A percentile compares a stretch with the other conserved stretches of the same genome.
Evolutionary conservation across 2,888 invertebrate species (phyloP).

Genomic region (Chydorus sphaericus): DNA sequence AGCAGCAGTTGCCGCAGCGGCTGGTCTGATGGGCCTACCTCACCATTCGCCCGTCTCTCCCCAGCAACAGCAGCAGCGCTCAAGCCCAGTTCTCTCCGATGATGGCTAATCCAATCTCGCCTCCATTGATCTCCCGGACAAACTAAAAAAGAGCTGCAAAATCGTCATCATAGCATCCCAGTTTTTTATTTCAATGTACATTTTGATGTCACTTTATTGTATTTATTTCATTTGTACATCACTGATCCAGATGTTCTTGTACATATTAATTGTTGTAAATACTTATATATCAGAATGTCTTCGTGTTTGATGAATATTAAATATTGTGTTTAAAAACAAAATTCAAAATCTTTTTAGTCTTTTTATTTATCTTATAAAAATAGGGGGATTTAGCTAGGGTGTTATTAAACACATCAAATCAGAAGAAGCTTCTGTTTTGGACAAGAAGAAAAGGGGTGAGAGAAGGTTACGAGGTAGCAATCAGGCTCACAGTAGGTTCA

Average conservation of each 20-base stretch:
- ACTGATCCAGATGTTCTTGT: no score
- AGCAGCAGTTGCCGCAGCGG: background rate
- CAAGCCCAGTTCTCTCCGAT: background rate
- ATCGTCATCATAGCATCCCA: no score
- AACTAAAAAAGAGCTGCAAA: background rate
- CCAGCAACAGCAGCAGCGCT: background rate
- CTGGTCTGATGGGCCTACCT: background rate
- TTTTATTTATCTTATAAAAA: no score
- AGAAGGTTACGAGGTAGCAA: background rate
- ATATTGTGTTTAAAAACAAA: no score
- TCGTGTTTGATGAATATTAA: no score
- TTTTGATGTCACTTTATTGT: no score
- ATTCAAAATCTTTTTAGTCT: no score
- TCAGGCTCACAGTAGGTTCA: conserved; percentile 1
- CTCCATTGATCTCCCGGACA: conserved; percentile 3
- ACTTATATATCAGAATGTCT: no score
- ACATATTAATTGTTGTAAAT: no score
- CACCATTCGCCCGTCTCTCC: background rate
- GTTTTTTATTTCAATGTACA: no score
- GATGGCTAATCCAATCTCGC: background rate
- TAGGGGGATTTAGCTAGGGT: no score
- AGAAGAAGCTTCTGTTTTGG: background rate
- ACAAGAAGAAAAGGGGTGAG: background rate
- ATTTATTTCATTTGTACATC: no score
- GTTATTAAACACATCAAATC: background rate